A percentile compares a stretch with the other conserved stretches of the same genome.
Evolutionary conservation across 2,113 vertebrate genomes (phyloP).

Genomic region (Nothoprocta perdicaria): DNA sequence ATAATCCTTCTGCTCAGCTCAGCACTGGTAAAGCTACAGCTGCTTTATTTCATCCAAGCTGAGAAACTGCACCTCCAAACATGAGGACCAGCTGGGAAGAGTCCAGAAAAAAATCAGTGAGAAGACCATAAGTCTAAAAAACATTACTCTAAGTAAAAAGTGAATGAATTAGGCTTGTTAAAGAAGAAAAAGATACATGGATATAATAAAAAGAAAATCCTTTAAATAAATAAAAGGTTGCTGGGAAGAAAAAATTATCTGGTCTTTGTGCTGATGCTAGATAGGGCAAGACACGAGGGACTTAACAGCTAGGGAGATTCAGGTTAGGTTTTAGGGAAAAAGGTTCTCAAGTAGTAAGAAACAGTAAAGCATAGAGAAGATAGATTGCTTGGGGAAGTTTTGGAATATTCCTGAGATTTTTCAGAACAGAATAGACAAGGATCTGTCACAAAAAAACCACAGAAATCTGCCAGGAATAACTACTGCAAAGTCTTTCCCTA

Average conservation of each 20-base stretch:
- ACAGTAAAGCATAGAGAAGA: conserved; percentile 11
- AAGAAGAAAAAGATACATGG: background rate
- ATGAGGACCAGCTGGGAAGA: background rate
- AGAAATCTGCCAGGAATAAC: background rate
- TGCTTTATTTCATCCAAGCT: background rate
- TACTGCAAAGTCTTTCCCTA: background rate
- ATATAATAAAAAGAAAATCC: background rate
- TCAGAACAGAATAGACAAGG: background rate
- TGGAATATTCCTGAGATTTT: conserved; percentile 19
- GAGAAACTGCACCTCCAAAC: background rate
- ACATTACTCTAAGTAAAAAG: background rate
- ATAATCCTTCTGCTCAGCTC: background rate
- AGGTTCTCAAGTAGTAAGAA: background rate
- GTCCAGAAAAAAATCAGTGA: background rate
- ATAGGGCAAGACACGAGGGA: background rate
- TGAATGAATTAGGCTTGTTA: background rate
- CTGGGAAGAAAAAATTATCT: background rate
- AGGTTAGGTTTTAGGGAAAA: background rate
- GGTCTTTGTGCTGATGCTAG: background rate
- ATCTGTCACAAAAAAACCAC: conserved; percentile 27
- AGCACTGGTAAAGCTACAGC: background rate
- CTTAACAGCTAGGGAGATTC: conserved; percentile 8
- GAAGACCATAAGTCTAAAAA: background rate
- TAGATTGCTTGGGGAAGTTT: conserved; percentile 5
- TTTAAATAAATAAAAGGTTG: background rate